Evolutionary conservation across 2,113 vertebrate species (phyloP).

Genomic region (Chloropsis hardwickii): DNA sequence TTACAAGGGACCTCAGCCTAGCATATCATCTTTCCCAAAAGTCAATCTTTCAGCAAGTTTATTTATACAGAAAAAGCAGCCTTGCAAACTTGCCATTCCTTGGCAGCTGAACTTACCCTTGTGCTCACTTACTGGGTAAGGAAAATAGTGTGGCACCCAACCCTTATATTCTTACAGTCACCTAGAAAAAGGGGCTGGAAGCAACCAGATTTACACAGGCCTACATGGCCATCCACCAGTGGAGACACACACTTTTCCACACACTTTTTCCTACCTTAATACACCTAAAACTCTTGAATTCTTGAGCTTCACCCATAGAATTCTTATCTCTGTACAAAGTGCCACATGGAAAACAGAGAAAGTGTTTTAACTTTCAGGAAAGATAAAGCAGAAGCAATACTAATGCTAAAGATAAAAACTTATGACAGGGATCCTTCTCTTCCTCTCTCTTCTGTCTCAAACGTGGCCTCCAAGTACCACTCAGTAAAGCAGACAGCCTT

Average conservation of each 20-base stretch:
- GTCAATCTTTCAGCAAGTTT: neutral
- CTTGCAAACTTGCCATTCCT: neutral
- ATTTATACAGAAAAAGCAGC: neutral
- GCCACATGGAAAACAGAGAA: neutral
- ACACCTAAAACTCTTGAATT: neutral
- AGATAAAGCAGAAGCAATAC: neutral
- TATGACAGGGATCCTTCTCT: neutral
- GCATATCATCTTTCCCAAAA: neutral
- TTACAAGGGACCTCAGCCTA: neutral
- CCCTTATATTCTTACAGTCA: neutral
- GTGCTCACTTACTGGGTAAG: neutral
- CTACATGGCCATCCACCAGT: neutral
- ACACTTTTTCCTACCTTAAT: neutral
- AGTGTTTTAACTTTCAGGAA: neutral
- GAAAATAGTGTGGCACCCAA: neutral
- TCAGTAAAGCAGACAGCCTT: neutral
- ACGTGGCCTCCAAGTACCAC: neutral
- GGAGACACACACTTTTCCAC: accelerated
- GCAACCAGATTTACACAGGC: neutral
- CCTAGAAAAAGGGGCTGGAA: neutral
- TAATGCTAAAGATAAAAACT: neutral
- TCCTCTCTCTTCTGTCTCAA: neutral
- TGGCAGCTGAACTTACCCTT: neutral
- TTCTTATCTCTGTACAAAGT: neutral
- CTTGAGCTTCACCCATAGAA: neutral